Evolutionary conservation across 2,888 invertebrate genomes (phyloP).

Genomic region (Apocheima hispidaria): DNA sequence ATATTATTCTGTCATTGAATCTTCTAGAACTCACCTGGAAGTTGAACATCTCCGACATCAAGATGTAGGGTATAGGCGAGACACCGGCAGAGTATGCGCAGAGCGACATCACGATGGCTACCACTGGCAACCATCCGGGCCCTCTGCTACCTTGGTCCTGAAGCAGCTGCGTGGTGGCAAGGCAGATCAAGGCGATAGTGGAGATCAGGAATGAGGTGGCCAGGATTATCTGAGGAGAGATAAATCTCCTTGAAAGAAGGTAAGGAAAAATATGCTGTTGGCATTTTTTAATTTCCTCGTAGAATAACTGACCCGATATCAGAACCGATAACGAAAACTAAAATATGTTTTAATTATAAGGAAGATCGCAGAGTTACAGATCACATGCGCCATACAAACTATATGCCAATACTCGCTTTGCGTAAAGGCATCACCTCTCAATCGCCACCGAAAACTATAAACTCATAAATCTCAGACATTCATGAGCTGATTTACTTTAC

Average conservation of each 20-base stretch:
- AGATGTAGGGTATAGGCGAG: constrained; percentile 48
- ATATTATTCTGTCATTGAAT: neutral
- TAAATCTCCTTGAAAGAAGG: neutral
- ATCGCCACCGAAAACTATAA: no score
- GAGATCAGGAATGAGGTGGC: constrained; percentile 35
- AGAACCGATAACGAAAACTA: no score
- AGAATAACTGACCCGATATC: no score
- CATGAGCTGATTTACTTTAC: no score
- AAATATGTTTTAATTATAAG: no score
- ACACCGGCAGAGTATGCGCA: constrained; percentile 49
- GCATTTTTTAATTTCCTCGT: no score
- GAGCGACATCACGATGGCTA: constrained; percentile 45
- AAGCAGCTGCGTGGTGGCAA: constrained; percentile 46
- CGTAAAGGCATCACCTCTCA: no score
- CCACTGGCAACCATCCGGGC: constrained; percentile 48
- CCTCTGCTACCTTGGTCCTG: constrained; percentile 33
- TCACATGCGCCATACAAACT: no score
- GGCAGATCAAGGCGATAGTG: constrained; percentile 33
- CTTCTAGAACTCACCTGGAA: constrained; percentile 43
- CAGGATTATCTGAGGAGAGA: constrained; percentile 38
- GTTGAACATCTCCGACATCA: constrained; percentile 54
- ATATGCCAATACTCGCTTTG: no score
- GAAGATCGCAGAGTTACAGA: no score
- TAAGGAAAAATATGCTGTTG: no score
- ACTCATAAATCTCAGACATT: no score